Percentiles rank a stretch among this genome's conserved stretches.
phyloP scores from a whole-genome alignment of 2,113 vertebrate species.

The Chaetodon trifascialis region DNA sequence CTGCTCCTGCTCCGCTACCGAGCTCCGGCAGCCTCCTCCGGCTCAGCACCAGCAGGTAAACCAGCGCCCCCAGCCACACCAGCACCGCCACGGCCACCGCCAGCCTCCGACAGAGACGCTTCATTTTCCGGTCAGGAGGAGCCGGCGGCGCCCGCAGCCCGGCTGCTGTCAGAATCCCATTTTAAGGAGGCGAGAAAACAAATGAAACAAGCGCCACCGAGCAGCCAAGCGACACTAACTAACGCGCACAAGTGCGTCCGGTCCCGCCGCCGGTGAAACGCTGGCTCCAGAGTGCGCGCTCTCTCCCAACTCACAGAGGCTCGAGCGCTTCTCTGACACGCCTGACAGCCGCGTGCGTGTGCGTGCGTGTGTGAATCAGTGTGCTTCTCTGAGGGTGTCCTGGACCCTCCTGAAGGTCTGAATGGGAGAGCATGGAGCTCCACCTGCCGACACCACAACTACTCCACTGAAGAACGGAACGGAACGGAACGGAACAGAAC shows the following conservation, averaged over 20 bases:
- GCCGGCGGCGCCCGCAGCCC: slow-evolving; percentile 72
- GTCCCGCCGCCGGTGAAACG: slow-evolving; percentile 24
- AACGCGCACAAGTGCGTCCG: slow-evolving; percentile 17
- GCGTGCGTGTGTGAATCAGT: neutral
- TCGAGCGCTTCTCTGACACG: slow-evolving; percentile 56
- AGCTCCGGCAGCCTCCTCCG: slow-evolving; percentile 77
- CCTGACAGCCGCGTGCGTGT: slow-evolving; percentile 46
- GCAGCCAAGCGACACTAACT: neutral
- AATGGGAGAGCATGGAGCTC: slow-evolving; percentile 54
- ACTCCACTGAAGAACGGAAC: neutral
- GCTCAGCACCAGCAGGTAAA: slow-evolving; percentile 82
- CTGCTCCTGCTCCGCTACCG: slow-evolving; percentile 45
- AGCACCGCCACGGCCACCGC: slow-evolving; percentile 79
- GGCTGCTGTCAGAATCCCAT: slow-evolving; percentile 62
- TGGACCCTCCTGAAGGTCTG: slow-evolving; percentile 55
- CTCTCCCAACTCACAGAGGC: slow-evolving; percentile 48
- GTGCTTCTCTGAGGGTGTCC: slow-evolving; percentile 40
- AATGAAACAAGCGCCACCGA: neutral
- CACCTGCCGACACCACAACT: slow-evolving; percentile 66
- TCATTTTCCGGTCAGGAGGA: slow-evolving; percentile 73
- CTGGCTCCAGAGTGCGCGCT: slow-evolving; percentile 17
- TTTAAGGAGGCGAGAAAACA: neutral
- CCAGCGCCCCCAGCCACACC: slow-evolving; percentile 81
- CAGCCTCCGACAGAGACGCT: slow-evolving; percentile 77
- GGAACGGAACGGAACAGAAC: neutral